Base-by-base conservation (phyloP, 1,140 invertebrate species). In the Hylaeus anthracinus region DNA sequence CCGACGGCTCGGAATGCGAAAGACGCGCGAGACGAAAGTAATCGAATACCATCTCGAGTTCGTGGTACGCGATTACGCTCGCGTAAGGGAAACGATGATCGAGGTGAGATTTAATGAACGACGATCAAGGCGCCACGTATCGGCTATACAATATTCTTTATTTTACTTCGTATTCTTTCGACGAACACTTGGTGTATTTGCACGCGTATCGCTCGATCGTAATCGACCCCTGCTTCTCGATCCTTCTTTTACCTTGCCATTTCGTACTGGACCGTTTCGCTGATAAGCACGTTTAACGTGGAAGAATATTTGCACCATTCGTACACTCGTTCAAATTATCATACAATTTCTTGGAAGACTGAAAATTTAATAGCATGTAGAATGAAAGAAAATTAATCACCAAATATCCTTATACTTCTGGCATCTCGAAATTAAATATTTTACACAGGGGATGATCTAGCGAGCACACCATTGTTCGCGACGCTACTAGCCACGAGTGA, bases 91-190 rank as follows among this genome's bases (percentile, higher is more conserved):
- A 83, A 83, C 81, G 83, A 84, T 85, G 73, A 85, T 70, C 72
- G 83, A 64, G 81, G 51, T 81, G 64, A 86, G 77, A 80, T 81
- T 73, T 87, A 87, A 88, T 87, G 65, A 85, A 87, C 75, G 83
- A 64, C 76, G 82, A 87, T 79, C 74, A 84, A 84, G 56, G 60
- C 64, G 61, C 74, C 64, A 73, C 48, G 74, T 56, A 73, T 85
- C 58, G 76, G 74, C 71, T 88, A 87, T 72, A 88, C 58, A 83
- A 63, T 87, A 87, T 79, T 85, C 79, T 88, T 88, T 88, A 87
- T 88, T 86, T 73, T 83, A 87, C 56, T 73, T 83, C 61, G 79
- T 83, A 73, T 79, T 76, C 41, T 51, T 51, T 83, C 77, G 48
- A 66, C 78, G 58, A 74, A 83, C 72, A 72, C 73, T 78, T 48